These are phyloP conservation scores for Empis stercorea DNA, from an alignment of 2,888 invertebrate genomes.

Conservation along the genomic window DNA sequence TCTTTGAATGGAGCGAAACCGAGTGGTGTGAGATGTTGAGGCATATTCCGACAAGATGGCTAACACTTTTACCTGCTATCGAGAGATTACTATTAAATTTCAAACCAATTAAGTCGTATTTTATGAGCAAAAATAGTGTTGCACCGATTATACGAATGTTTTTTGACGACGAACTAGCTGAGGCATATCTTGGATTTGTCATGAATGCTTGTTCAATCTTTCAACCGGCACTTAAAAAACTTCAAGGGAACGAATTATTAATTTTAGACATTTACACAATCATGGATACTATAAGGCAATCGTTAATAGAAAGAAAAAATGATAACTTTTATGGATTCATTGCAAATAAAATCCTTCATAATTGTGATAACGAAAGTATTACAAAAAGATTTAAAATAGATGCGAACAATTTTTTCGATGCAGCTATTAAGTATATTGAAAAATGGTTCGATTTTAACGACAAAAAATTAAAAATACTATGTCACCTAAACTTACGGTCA, in stretches of 20 bases:
- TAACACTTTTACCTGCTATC: neutral
- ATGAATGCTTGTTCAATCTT: neutral
- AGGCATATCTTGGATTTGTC: neutral
- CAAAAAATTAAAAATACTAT: neutral
- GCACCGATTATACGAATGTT: neutral
- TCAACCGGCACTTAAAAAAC: neutral
- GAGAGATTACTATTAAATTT: neutral
- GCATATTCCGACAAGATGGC: constrained; percentile 5
- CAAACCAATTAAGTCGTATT: neutral
- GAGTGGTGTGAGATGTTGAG: constrained; percentile 9
- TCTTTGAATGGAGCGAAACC: constrained; percentile 5
- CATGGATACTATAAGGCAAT: neutral
- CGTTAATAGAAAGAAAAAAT: neutral
- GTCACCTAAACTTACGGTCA: neutral
- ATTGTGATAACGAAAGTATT: neutral
- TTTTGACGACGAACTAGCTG: neutral
- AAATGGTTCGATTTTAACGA: neutral
- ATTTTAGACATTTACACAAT: neutral
- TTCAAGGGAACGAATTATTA: neutral
- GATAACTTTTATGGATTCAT: neutral
- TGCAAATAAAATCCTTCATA: neutral
- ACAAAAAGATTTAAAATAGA: neutral
- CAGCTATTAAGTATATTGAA: neutral
- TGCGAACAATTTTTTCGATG: neutral
- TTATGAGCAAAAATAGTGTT: neutral